These are phyloP conservation scores for Platyrinchus mystaceus DNA, from an alignment of 2,797 vertebrate genomes.

Conservation along the genomic window DNA sequence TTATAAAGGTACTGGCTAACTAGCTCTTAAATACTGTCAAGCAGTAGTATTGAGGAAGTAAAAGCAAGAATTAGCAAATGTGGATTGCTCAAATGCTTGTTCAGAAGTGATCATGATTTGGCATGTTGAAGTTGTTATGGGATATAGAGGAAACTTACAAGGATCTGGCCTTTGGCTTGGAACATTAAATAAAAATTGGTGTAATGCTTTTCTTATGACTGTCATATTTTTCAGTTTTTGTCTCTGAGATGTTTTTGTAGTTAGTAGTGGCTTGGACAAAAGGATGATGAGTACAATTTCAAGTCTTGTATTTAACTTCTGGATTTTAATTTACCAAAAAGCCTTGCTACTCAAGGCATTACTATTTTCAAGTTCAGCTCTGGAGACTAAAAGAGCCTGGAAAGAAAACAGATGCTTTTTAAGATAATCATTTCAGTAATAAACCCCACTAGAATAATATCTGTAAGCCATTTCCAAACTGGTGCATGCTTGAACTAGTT, in stretches of 20 bases:
- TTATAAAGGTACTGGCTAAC: background rate
- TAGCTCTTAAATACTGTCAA: background rate
- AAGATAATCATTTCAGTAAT: background rate
- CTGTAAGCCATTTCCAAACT: background rate
- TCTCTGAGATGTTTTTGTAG: background rate
- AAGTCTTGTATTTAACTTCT: background rate
- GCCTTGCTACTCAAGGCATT: background rate
- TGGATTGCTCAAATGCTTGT: background rate
- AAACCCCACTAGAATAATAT: background rate
- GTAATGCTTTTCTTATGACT: background rate
- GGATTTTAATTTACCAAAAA: background rate
- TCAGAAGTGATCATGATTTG: background rate
- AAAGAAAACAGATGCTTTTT: background rate
- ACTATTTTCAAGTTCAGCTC: background rate
- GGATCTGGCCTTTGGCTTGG: background rate
- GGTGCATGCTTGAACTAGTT: background rate
- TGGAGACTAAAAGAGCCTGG: background rate
- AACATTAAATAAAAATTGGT: background rate
- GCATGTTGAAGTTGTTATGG: fast-evolving
- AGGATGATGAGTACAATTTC: background rate
- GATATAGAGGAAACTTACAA: background rate
- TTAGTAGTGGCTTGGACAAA: background rate
- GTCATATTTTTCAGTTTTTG: background rate
- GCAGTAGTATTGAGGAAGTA: background rate
- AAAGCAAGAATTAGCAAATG: background rate